Conservation (phyloP, 2,888 invertebrate species). For the Cinara cedri region DNA sequence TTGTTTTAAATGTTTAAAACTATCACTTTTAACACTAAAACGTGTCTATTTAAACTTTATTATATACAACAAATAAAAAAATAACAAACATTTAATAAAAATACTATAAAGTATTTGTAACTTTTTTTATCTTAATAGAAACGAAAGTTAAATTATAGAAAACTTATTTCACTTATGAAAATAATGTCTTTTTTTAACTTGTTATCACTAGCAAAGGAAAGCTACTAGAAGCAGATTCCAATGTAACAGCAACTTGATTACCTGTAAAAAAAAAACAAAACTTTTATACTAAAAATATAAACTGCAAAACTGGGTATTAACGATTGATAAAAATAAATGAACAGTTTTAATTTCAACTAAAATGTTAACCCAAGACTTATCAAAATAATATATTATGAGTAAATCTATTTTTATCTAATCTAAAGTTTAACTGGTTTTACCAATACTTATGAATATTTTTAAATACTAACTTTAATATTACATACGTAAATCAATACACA, state of each 20-base stretch:
- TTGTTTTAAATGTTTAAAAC: conserved; percentile 14
- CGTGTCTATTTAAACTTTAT: conserved; percentile 46
- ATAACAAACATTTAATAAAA: conserved; percentile 56
- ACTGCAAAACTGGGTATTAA: too few species aligned
- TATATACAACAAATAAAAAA: conserved; percentile 54
- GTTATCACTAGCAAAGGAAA: conserved; percentile 26
- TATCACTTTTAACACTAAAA: conserved; percentile 56
- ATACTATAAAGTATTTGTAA: conserved; percentile 51
- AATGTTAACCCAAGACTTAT: conserved; percentile 1
- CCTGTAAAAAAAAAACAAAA: conserved; percentile 28
- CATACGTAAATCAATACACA: too few species aligned
- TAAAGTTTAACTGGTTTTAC: conserved; percentile 20
- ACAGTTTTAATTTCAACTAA: conserved; percentile 4
- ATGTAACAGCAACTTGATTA: conserved; percentile 6
- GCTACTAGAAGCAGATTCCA: conserved; percentile 26
- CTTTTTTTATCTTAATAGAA: conserved; percentile 46
- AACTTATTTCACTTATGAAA: conserved; percentile 53
- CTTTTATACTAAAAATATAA: neutral
- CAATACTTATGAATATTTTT: neutral
- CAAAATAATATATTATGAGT: neutral
- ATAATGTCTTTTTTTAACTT: conserved; percentile 48
- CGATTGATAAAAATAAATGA: neutral
- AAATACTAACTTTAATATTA: too few species aligned
- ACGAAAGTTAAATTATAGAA: conserved; percentile 50
- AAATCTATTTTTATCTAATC: neutral